Percentiles rank a stretch among this genome's conserved stretches.
These are phyloP conservation scores for Leguminivora glycinivorella DNA, from an alignment of 1,140 invertebrate genomes.

Conservation along the genomic window DNA sequence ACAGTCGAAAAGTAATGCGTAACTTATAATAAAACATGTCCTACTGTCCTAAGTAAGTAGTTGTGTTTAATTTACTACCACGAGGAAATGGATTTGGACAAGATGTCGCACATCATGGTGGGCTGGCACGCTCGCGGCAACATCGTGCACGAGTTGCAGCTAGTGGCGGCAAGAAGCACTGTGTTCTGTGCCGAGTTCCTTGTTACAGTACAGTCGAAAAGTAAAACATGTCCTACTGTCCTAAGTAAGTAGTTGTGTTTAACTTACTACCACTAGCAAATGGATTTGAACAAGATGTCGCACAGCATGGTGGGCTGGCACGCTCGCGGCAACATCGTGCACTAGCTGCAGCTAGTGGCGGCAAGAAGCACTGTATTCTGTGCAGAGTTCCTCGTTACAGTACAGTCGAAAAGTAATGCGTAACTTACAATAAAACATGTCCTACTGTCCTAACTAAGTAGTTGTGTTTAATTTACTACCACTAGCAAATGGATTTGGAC, in stretches of 20 bases:
- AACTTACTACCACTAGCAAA: background rate
- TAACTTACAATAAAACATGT: too few relatives aligned
- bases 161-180: background rate
- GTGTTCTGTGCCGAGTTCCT: background rate
- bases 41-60: too few relatives aligned
- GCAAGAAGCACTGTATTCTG: background rate
- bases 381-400: background rate
- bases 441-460: too few relatives aligned
- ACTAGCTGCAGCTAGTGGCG: background rate
- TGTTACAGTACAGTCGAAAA: background rate
- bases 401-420: background rate
- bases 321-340: background rate
- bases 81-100: background rate
- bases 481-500: background rate
- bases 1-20: background rate
- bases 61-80: background rate
- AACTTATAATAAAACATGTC: too few relatives aligned
- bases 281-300: background rate
- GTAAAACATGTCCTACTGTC: background rate
- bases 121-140: background rate
- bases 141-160: background rate
- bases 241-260: too few relatives aligned
- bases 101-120: background rate
- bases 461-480: background rate
- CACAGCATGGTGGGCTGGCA: background rate